Base-by-base conservation (phyloP, 2,888 invertebrate genomes). In the Abrostola tripartita region DNA sequence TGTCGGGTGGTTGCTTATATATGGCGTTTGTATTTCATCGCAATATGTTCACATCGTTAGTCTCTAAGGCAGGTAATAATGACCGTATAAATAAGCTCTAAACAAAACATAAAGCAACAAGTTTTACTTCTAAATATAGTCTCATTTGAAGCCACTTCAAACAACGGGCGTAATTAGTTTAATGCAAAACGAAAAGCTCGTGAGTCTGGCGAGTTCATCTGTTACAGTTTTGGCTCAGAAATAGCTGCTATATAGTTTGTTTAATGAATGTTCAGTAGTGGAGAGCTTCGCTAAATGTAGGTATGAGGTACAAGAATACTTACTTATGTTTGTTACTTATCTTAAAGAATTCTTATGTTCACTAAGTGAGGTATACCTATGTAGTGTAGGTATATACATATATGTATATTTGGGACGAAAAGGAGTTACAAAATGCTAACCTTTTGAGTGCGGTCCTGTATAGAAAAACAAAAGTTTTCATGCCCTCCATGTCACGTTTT, bases 281-380 rank as follows among this genome's bases (percentile, higher is more conserved):
- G 41, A n/a, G 59, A 42, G 36, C 24, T 56, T 24, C 24, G 24
- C 24, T 24, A 24, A 10, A 54, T 24, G 44, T 44, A 52, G 14
- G 40, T 14, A 41, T 60, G 44, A 14, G 35, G 44, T 50, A 8
- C 37, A n/a, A 58, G 44, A 60, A 50, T 68, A 54, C 68, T 68
- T 40, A 8, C 37, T 51, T 38, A 12, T 71, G 51, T 36, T 72
- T n/a, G n/a, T n/a, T n/a, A n/a, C n/a, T n/a, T 68, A 24, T 24
- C 24, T 24, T 24, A 24, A n/a, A 24, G 24, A 24, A 24, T 4
- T 24, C 1, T 24, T 24, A 24, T 2, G 24, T 24, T 24, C 24
- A 24, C 1, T 24, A 24, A 24, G 24, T 24, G 24, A 24, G 24
- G 24, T 24, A 24, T 24, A 4, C 1, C 24, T 24, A 24, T 24